phyloP scores from a whole-genome alignment of 2,888 invertebrate genomes.

The Alloscopus bannaensis region DNA sequence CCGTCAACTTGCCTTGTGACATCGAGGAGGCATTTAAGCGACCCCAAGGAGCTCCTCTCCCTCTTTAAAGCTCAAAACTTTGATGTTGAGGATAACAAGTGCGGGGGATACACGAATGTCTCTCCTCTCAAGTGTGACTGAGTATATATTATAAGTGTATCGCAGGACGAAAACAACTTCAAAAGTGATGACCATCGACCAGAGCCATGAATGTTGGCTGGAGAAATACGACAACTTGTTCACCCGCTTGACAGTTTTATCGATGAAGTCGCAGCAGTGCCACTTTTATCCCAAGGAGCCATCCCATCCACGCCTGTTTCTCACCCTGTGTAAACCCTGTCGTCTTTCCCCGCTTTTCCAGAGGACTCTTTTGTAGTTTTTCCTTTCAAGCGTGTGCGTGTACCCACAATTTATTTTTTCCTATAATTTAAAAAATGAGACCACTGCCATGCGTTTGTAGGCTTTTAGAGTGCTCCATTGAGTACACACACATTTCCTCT shows the following conservation, averaged over 20 bases:
- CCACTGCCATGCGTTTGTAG: slow-evolving; percentile 13
- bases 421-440: slow-evolving; percentile 22
- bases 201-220: slow-evolving; percentile 53
- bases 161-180: slow-evolving; percentile 5
- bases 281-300: slow-evolving; percentile 59
- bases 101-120: slow-evolving; percentile 19
- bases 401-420: slow-evolving; percentile 34
- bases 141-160: too few relatives aligned
- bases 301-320: slow-evolving; percentile 36
- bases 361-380: slow-evolving; percentile 25
- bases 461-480: not conserved
- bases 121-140: slow-evolving; percentile 8
- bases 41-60: slow-evolving; percentile 32
- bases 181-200: slow-evolving; percentile 54
- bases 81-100: slow-evolving; percentile 32
- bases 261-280: slow-evolving; percentile 62
- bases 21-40: slow-evolving; percentile 27
- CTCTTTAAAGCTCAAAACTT: slow-evolving; percentile 23
- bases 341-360: too few relatives aligned
- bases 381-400: not conserved
- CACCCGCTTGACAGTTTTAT: slow-evolving; percentile 58
- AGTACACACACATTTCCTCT: slow-evolving; percentile 2
- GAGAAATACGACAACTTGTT: slow-evolving; percentile 61
- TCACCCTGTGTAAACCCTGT: slow-evolving; percentile 16
- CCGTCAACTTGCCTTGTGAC: slow-evolving; percentile 44